Conservation (phyloP, 2,797 vertebrate genomes). For the Hydrolagus colliei region DNA sequence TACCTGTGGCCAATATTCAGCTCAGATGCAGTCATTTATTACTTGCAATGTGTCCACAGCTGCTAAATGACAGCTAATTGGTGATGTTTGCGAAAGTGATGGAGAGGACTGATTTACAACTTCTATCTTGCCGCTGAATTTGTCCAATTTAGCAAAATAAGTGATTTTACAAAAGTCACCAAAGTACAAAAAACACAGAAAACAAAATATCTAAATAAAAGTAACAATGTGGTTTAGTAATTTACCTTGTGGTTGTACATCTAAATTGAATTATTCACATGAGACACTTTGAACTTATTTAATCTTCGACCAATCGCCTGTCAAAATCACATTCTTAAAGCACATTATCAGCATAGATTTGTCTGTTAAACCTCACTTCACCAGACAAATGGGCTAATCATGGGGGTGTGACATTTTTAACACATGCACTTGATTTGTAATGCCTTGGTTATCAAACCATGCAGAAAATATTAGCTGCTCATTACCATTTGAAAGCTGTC, state of each 20-base stretch:
- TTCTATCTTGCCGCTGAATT: too few species aligned
- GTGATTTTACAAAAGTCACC: background rate
- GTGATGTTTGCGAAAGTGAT: too few species aligned
- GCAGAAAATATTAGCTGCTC: background rate
- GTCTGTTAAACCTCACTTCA: background rate
- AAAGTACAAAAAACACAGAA: background rate
- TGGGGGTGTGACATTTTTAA: background rate
- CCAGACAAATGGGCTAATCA: background rate
- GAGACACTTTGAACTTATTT: background rate
- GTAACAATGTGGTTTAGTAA: background rate
- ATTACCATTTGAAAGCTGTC: background rate
- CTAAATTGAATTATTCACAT: background rate
- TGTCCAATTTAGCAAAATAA: background rate
- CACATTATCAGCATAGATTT: background rate
- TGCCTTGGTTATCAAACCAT: background rate
- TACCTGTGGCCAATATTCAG: too few species aligned
- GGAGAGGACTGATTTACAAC: too few species aligned
- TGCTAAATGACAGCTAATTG: too few species aligned
- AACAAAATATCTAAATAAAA: background rate
- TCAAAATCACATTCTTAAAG: background rate
- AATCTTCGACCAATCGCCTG: background rate
- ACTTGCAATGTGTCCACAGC: too few species aligned
- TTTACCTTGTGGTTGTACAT: background rate
- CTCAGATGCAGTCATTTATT: too few species aligned
- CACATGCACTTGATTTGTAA: background rate